Conservation (phyloP, 2,888 invertebrate species). For the Pediacus dermestoides region DNA sequence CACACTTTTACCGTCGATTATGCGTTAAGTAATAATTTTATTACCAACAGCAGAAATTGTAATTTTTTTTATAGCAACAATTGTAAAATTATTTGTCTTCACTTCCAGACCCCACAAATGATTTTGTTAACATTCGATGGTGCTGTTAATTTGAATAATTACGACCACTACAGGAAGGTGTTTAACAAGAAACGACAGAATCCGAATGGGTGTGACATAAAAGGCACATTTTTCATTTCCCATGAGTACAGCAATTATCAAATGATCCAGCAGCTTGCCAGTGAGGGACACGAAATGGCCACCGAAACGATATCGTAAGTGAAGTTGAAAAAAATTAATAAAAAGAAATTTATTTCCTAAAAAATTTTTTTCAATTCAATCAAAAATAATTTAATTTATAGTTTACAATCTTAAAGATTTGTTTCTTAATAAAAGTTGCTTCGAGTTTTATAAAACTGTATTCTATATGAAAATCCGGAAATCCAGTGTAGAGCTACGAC, state of each 20-base stretch:
- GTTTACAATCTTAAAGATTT: no score
- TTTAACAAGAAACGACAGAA: slow-evolving; percentile 77
- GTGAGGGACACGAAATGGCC: slow-evolving; percentile 83
- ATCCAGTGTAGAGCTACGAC: no score
- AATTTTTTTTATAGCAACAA: no score
- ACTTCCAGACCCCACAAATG: slow-evolving; percentile 84
- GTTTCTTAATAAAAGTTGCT: no score
- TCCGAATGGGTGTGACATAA: slow-evolving; percentile 84
- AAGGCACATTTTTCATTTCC: slow-evolving; percentile 90
- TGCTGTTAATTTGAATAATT: slow-evolving; percentile 89
- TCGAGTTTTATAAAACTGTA: no score
- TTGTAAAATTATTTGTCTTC: not conserved
- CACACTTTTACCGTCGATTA: no score
- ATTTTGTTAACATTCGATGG: slow-evolving; percentile 90
- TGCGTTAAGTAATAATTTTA: no score
- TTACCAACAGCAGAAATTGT: no score
- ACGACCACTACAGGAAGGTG: slow-evolving; percentile 80
- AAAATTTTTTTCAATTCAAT: no score
- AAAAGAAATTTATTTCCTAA: slow-evolving; percentile 4
- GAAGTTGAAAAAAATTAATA: not conserved
- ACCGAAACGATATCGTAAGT: slow-evolving; percentile 71
- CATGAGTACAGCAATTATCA: slow-evolving; percentile 92
- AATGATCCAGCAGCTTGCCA: slow-evolving; percentile 84
- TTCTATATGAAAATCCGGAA: no score
- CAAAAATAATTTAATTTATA: no score